Percentiles rank a stretch among this genome's conserved stretches.
Conservation (phyloP, 2,888 invertebrate species). For the Agrochola lota region DNA sequence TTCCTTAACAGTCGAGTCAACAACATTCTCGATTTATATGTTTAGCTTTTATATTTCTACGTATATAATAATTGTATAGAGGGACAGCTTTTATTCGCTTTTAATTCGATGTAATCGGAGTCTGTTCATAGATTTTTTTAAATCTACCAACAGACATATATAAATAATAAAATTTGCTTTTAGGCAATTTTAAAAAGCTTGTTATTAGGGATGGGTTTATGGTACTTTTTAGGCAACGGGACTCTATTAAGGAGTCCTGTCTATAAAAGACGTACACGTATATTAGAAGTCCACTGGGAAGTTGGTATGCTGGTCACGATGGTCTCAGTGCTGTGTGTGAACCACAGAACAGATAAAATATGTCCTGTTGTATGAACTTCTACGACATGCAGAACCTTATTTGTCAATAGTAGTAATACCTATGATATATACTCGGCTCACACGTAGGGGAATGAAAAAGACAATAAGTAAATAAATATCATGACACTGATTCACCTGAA, state of each 20-base stretch:
- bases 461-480: neutral
- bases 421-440: neutral
- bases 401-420: neutral
- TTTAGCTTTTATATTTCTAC: neutral
- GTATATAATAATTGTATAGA: neutral
- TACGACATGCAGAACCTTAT: constrained; percentile 1
- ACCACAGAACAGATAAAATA: too few relatives aligned
- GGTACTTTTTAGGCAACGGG: neutral
- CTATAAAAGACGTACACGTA: too few relatives aligned
- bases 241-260: neutral
- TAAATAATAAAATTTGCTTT: too few relatives aligned
- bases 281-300: neutral
- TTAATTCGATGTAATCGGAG: neutral
- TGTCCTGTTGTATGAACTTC: neutral
- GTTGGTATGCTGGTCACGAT: neutral
- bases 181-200: too few relatives aligned
- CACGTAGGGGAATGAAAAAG: too few relatives aligned
- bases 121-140: too few relatives aligned
- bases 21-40: neutral
- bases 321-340: neutral
- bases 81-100: neutral
- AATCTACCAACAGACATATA: too few relatives aligned
- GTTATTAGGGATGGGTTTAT: neutral
- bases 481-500: neutral
- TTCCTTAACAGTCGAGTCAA: neutral